Conservation (phyloP, 2,113 vertebrate species). For the Gambusia holbrooki region DNA sequence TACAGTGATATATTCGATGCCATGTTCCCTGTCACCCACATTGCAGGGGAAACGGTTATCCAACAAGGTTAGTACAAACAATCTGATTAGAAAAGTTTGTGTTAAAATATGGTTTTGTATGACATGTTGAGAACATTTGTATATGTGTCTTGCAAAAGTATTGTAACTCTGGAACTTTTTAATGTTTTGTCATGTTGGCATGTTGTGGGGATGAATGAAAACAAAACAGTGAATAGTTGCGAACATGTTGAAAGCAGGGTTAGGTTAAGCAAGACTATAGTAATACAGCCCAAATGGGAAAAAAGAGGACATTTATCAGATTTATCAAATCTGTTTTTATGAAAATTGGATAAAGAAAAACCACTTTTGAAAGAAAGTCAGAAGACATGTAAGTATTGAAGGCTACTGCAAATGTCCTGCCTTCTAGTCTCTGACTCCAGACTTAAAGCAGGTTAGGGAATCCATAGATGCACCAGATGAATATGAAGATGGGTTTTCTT, state of each 20-base stretch:
- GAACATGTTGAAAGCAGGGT: background rate
- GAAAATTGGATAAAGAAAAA: background rate
- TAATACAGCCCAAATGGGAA: too few species aligned
- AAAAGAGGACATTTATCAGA: too few species aligned
- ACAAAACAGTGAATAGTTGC: background rate
- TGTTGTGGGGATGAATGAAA: background rate
- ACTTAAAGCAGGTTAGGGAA: too few species aligned
- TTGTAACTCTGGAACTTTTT: background rate
- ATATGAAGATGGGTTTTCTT: too few species aligned
- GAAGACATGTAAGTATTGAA: too few species aligned
- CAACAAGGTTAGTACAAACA: conserved; percentile 86
- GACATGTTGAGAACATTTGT: background rate
- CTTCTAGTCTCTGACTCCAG: too few species aligned
- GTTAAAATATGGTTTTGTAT: background rate
- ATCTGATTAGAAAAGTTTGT: background rate
- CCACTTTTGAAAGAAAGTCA: background rate
- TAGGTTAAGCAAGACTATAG: background rate
- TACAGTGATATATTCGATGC: conserved; percentile 97
- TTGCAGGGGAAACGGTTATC: conserved; percentile 96
- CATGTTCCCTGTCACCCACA: conserved; percentile 98
- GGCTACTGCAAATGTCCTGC: too few species aligned
- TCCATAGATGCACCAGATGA: too few species aligned
- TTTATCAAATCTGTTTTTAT: background rate
- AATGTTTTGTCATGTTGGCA: background rate
- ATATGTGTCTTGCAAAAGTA: background rate